Evolutionary conservation across 2,113 vertebrate species (phyloP).

Genomic region (Dicerorhinus sumatrensis): DNA sequence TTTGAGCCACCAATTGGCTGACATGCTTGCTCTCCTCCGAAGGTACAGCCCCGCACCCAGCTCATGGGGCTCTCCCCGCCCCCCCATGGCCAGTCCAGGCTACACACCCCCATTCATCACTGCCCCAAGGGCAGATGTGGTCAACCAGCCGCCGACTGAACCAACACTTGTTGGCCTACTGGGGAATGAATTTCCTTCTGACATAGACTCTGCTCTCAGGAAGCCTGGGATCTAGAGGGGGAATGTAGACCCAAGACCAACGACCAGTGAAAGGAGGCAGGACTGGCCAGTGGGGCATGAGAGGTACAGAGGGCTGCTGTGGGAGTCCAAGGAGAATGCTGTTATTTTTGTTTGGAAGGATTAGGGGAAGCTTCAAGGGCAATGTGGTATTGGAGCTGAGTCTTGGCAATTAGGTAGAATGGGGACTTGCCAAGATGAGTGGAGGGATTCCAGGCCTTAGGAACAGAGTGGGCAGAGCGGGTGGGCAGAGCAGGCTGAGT

Average conservation of each 20-base stretch:
- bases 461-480: neutral
- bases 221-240: neutral
- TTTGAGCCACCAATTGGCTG: neutral
- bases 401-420: neutral
- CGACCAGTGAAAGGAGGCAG: neutral
- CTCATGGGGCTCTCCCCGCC: too few species aligned
- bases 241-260: neutral
- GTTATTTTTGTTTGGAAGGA: neutral
- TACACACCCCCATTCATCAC: neutral
- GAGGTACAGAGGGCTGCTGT: too few species aligned
- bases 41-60: neutral
- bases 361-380: fast-evolving
- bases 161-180: fast-evolving
- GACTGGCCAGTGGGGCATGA: fast-evolving
- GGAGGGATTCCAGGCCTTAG: neutral
- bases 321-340: fast-evolving
- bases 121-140: neutral
- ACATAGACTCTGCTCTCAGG: neutral
- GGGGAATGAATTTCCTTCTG: neutral
- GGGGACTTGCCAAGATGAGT: neutral
- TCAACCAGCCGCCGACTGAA: fast-evolving
- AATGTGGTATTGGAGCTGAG: neutral
- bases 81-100: fast-evolving
- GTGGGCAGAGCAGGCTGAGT: neutral
- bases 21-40: fast-evolving